Base-by-base conservation (phyloP, 2,888 invertebrate genomes). In the Lochmaea crataegi region DNA sequence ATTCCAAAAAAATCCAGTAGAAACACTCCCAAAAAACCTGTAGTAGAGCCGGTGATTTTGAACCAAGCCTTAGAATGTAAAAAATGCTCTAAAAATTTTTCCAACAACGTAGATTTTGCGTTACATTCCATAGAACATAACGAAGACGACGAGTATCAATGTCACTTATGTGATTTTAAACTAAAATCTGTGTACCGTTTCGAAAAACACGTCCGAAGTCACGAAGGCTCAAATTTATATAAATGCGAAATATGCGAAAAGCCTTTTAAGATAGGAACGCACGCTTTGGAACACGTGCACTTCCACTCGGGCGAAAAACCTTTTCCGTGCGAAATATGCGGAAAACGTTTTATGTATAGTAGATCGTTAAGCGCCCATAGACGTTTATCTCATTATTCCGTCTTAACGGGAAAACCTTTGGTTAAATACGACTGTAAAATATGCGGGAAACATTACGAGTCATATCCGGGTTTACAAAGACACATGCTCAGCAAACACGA, bases 321-420 rank as follows among this genome's bases (percentile, higher is more conserved):
- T 58, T 89, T 89, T 80, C 88, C 88, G 75, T 89, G 89, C 81
- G 88, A 89, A 75, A 87, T 88, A 12, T 89, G 89, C 79, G 87
- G 87, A 72, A 89, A 89, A 72, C 87, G 88, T n/a, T 89, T 89
- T 69, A 88, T 88, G 76, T 83, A 83, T 70, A 83, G 83, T 18
- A 88, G 90, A 76, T 88, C 89, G 75, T 80, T 90, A 7, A 87
- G 87, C 9, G 84, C 88, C 0, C 90, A 90, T 73, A 84, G 86
- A 1, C 86, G 86, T 41, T 82, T 85, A 0, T 86, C 87, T 0
- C 90, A 90, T 67, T 89, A 89, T 6, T 87, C 88, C 68, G 81
- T 87, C 0, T 80, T 82, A 65, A 84, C 83, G 0, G 81, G 83
- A 32, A 81, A 81, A 74, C 82, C 86, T 81, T 2, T 83, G 73